Conservation (phyloP, 2,888 invertebrate species). For the Drosophila fulvimacula region DNA sequence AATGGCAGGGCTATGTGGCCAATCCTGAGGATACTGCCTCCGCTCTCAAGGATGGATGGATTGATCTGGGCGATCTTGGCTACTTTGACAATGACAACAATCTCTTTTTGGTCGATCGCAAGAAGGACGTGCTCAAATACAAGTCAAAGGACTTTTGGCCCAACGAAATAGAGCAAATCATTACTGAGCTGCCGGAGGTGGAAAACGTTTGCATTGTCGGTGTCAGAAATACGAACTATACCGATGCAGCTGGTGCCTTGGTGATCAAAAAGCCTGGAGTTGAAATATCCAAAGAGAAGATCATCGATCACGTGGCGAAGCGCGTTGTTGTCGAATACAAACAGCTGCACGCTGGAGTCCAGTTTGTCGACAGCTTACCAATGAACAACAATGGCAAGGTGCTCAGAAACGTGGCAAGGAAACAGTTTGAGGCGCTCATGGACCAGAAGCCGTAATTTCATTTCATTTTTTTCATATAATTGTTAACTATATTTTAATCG, state of each 20-base stretch:
- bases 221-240: constrained; percentile 60
- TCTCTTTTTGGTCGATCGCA: constrained; percentile 76
- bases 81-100: constrained; percentile 77
- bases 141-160: constrained; percentile 74
- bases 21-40: constrained; percentile 61
- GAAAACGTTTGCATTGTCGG: constrained; percentile 77
- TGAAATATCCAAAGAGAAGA: constrained; percentile 53
- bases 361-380: constrained; percentile 71
- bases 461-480: not conserved
- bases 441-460: constrained; percentile 12
- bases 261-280: constrained; percentile 56
- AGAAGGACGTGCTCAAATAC: constrained; percentile 81
- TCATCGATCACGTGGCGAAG: constrained; percentile 59
- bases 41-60: constrained; percentile 72
- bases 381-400: constrained; percentile 74
- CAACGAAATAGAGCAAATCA: constrained; percentile 74
- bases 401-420: constrained; percentile 52
- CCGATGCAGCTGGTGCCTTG: constrained; percentile 78
- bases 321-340: constrained; percentile 66
- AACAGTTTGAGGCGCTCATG: constrained; percentile 45
- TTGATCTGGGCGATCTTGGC: constrained; percentile 81
- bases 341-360: constrained; percentile 74
- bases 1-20: constrained; percentile 78
- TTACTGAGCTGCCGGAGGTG: constrained; percentile 71
- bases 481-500: constrained; percentile 8